Evolutionary conservation across 2,797 vertebrate species (phyloP).

Genomic region (Clarias pachynema): DNA sequence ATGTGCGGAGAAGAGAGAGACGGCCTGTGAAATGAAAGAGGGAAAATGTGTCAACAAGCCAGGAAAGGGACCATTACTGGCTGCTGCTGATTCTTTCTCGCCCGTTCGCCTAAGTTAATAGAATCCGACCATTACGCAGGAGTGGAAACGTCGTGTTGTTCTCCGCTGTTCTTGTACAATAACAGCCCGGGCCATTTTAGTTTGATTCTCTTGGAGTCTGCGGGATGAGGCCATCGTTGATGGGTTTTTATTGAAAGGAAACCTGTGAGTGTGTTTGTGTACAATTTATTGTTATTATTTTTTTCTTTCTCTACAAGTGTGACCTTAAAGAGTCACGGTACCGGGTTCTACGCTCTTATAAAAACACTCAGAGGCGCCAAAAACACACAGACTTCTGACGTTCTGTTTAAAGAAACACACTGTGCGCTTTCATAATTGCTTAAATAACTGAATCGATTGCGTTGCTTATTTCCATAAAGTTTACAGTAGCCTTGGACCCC

Average conservation of each 20-base stretch:
- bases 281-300: background rate
- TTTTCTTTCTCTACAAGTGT: slow-evolving; percentile 38
- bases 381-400: slow-evolving; percentile 28
- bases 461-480: background rate
- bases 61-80: slow-evolving; percentile 74
- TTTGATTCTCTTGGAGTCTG: slow-evolving; percentile 41
- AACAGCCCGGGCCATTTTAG: slow-evolving; percentile 48
- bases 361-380: slow-evolving; percentile 17
- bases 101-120: slow-evolving; percentile 70
- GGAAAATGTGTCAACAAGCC: slow-evolving; percentile 71
- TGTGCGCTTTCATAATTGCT: slow-evolving; percentile 26
- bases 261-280: slow-evolving; percentile 34
- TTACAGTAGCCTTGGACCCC: background rate
- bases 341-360: background rate
- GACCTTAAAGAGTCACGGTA: slow-evolving; percentile 45
- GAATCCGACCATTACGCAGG: slow-evolving; percentile 72
- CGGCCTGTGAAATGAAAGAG: slow-evolving; percentile 72
- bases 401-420: slow-evolving; percentile 1
- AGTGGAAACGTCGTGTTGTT: slow-evolving; percentile 66
- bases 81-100: slow-evolving; percentile 66
- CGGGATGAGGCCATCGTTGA: slow-evolving; percentile 34
- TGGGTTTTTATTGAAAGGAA: slow-evolving; percentile 44
- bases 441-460: slow-evolving; percentile 72
- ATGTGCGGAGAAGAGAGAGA: slow-evolving; percentile 73
- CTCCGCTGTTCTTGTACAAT: slow-evolving; percentile 48